A percentile compares a stretch with the other conserved stretches of the same genome.
Conservation (phyloP, 2,797 vertebrate species). For the Chaetophractus vellerosus region DNA sequence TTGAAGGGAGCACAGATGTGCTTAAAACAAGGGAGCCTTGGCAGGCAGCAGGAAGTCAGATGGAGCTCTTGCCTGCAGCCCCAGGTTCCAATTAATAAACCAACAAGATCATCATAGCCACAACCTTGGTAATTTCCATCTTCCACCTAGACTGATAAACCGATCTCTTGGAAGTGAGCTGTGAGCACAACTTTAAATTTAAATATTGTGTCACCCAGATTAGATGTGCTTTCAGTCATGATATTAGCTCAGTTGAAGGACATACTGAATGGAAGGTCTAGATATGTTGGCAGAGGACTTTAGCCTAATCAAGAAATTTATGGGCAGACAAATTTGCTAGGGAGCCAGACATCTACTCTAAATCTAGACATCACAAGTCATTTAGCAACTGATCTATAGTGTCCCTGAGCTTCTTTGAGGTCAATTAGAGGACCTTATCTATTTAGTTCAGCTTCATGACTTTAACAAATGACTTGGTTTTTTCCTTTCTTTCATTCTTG, state of each 20-base stretch:
- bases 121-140: slow-evolving; percentile 13
- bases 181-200: slow-evolving; percentile 68
- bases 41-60: neutral
- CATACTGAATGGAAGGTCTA: neutral
- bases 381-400: slow-evolving; percentile 53
- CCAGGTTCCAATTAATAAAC: neutral
- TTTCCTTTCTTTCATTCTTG: neutral
- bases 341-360: slow-evolving; percentile 68
- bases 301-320: slow-evolving; percentile 72
- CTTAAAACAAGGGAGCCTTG: neutral
- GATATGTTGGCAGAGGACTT: slow-evolving; percentile 45
- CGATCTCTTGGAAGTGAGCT: slow-evolving; percentile 56
- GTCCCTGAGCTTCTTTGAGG: slow-evolving; percentile 62
- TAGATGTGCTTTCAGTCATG: neutral
- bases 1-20: neutral
- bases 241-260: slow-evolving; percentile 52
- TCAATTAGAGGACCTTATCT: slow-evolving; percentile 69
- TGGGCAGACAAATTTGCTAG: slow-evolving; percentile 64
- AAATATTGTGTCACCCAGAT: slow-evolving; percentile 73
- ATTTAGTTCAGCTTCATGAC: slow-evolving; percentile 60
- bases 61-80: neutral
- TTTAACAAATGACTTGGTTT: slow-evolving; percentile 65
- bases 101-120: neutral
- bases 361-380: slow-evolving; percentile 67
- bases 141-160: slow-evolving; percentile 38